Base-by-base conservation (phyloP, 2,113 vertebrate genomes). In the Telmatochromis sp. region DNA sequence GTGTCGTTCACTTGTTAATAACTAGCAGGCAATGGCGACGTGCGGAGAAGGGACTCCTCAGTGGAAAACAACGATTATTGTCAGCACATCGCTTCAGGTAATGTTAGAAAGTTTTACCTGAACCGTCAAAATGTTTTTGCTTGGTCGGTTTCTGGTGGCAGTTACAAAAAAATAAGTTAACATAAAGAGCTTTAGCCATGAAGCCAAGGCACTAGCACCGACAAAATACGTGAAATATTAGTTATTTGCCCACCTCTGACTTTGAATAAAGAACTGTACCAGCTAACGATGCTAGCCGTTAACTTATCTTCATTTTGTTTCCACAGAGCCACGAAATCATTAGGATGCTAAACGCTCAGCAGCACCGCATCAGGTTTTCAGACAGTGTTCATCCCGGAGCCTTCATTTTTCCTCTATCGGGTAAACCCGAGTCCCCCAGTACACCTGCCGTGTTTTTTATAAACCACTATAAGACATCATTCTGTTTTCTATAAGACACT, bases 331-430 rank as follows among this genome's bases (percentile, higher is more conserved):
- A 96, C 7, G 97, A 98, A 15, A 88, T 96, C 78, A 91, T 93
- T 81, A 84, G 88, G 78, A 54, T 94, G 54, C 95, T 99, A 4
- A 89, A 90, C 54, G 96, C 92, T 19, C 97, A 96, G 88, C 97
- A 97, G 3, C 98, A 99, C 86, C 93, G 97, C 58, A 85, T 99
- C 92, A 95, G 98, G 14, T 97, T 96, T 50, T 99, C 98, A 84
- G 96, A 98, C 87, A 94, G 95, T 5, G 96, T 99, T 19, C 95
- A 97, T 93, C 71, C 65, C 9, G 97, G 97, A 91, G 93, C 96
- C 1, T 94, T 99, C 75, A 97, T 99, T 92, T 99, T 98, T 87
- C 97, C 98, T 84, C 90, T 97, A 75, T 98, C 98, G 94, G 98
- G 98, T 98, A 97, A 19, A 42, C 9, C n/a, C 12, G 23, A 19